Evolutionary conservation across 2,113 vertebrate genomes (phyloP), one percentile per base, ranked within the genome.

Genomic region (Damaliscus lunatus): DNA sequence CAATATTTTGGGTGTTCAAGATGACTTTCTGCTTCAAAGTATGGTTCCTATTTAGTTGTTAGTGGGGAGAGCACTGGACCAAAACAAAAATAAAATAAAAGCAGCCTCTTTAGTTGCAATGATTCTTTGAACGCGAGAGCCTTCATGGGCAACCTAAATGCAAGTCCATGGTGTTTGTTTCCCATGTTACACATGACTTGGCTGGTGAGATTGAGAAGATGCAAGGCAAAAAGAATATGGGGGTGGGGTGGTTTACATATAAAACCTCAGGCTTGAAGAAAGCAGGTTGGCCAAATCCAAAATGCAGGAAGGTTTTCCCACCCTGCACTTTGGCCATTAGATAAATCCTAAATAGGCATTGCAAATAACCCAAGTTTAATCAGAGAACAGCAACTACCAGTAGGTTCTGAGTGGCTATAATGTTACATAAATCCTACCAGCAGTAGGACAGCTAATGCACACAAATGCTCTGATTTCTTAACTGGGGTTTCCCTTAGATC

Each of bases 81-180:
- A 93, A 94, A 95, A 80, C 27, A 60, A 97, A 96, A 85, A 67
- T 60, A 81, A 94, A 84, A 96, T 59, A 90, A 67, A 83, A 90
- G 25, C 29, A 14, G 64, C 53, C 64, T 96, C 92, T 94, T 94
- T 43, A 74, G 82, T 84, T 88, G 48, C 78, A 85, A 33, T n/a
- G 43, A 10, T 77, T 77, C 91, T 96, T 87, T 94, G 48, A 88
- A 78, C 36, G 23, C 67, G 33, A 36, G 88, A 85, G 50, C 16
- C 60, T 67, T n/a, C 40, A 48, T 53, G 14, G 67, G 53, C 52
- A 89, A 78, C 40, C 50, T 78, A 92, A 91, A 85, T 43, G 19
- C 52, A 71, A 57, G 25, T 82, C 81, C 31, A 17, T 6, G 25
- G 84, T 57, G n/a, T 43, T 52, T 91, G 57, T 90, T 92, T 95